Evolutionary conservation across 2,113 vertebrate genomes (phyloP), one percentile per base, ranked within the genome.

Genomic region (Thryonomys swinderianus): DNA sequence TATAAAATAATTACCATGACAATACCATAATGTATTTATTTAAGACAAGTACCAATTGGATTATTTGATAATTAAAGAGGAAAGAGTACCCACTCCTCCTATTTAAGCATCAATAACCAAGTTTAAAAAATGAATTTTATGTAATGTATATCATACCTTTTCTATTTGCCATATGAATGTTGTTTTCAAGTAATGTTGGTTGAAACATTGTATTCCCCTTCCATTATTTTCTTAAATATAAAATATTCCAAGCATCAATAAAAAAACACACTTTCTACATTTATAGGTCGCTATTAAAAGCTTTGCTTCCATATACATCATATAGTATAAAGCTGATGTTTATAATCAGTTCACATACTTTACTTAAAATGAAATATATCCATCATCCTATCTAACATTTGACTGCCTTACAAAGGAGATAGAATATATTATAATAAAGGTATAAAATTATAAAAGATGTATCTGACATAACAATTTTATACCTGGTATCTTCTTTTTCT

Each of bases 401-500:
- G 55, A 90, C 4, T 85, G 32, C 12, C 21, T 95, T 85, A 8
- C 69, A 59, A 88, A 92, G 8, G 91, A 93, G 17, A 78, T 69
- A 25, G 2, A 96, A 89, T n/a, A 79, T 18, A 67, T 88, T 61
- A 84, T 59, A 78, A 34, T 59, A 79, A 91, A 93, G 18, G 2
- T 90, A 53, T 78, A 93, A 95, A 93, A 89, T 42, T 80, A 76
- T 78, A 57, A 74, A 92, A 17, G 96, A 94, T 82, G 5, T 85
- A 87, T 84, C n/a, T 88, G 74, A 91, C 16, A 57, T 40, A 87
- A 88, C 57, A 93, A 59, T 74, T 90, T 48, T 97, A 82, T 84
- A 95, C 51, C n/a, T 95, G 80, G 79, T 95, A 97, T 94, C 87
- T 96, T 85, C 69, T 94, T 97, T 95, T 96, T 20, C 78, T 98